These are phyloP conservation scores for Hippocampus comes DNA, from an alignment of 2,113 vertebrate species.

Conservation along the genomic window DNA sequence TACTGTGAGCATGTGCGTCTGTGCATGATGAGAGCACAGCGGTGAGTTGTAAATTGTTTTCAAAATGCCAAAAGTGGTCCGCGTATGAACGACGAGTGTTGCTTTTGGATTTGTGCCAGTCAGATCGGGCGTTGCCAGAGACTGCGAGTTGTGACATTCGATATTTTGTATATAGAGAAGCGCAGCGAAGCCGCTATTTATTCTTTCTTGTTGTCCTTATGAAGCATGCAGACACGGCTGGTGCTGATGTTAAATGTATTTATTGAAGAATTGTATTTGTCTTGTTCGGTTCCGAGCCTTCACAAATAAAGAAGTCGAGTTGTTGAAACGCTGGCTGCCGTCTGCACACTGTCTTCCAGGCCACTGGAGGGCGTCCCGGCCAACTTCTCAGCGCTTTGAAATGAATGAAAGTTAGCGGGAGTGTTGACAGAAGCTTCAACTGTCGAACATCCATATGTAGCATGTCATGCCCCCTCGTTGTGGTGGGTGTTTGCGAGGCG, in stretches of 20 bases:
- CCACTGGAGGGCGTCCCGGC: background rate
- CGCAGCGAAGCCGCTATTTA: conserved; percentile 58
- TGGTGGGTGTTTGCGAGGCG: no score
- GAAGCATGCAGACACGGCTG: conserved; percentile 43
- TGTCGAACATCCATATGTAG: no score
- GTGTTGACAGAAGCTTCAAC: no score
- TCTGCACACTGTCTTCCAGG: background rate
- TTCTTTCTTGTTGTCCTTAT: conserved; percentile 47
- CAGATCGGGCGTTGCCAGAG: background rate
- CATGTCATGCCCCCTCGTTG: no score
- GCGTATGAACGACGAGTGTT: background rate
- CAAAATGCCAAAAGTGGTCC: conserved; percentile 4
- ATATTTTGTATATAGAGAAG: conserved; percentile 52
- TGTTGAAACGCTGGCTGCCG: conserved; percentile 22
- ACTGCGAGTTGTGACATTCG: background rate
- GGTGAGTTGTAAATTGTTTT: background rate
- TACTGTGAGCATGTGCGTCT: background rate
- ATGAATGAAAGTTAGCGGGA: background rate
- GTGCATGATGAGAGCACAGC: background rate
- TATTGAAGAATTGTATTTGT: conserved; percentile 61
- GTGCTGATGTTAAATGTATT: conserved; percentile 35
- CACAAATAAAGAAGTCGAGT: conserved; percentile 40
- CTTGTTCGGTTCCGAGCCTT: conserved; percentile 52
- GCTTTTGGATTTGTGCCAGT: background rate
- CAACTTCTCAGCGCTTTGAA: background rate